Evolutionary conservation across 92 coral and sea anemone genomes (phyloP).

Genomic region (Epizoanthus scotinus): DNA sequence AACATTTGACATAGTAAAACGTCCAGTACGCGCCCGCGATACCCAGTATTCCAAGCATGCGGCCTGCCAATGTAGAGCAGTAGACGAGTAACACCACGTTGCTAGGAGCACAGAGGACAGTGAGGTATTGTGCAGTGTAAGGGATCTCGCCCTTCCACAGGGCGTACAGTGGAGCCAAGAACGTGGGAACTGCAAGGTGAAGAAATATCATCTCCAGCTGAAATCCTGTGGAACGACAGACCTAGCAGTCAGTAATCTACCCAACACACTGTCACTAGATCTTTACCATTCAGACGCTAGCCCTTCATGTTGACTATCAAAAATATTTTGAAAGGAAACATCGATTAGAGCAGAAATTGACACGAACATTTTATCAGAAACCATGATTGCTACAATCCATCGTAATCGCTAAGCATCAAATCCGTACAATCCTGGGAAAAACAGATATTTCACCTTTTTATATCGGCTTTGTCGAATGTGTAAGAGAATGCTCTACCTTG

Average conservation of each 20-base stretch:
- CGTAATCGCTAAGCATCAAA: too few species aligned
- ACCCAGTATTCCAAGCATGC: slow-evolving; percentile 74
- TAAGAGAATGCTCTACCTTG: too few species aligned
- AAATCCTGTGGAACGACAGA: slow-evolving; percentile 54
- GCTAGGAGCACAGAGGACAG: slow-evolving; percentile 73
- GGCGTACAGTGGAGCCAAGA: slow-evolving; percentile 57
- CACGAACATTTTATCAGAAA: too few species aligned
- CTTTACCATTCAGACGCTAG: too few species aligned
- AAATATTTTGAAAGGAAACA: too few species aligned
- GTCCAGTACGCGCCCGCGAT: slow-evolving; percentile 66
- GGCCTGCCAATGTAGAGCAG: slow-evolving; percentile 75
- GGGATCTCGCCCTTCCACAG: slow-evolving; percentile 77
- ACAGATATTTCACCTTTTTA: too few species aligned
- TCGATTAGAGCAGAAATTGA: too few species aligned
- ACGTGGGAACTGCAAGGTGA: slow-evolving; percentile 62
- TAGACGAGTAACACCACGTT: slow-evolving; percentile 71
- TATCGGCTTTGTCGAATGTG: too few species aligned
- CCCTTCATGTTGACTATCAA: too few species aligned
- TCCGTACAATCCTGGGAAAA: too few species aligned
- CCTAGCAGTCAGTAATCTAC: not conserved
- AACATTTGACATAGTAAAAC: slow-evolving; percentile 60
- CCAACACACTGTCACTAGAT: too few species aligned
- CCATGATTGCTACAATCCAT: too few species aligned
- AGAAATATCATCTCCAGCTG: slow-evolving; percentile 66
- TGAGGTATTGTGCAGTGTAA: slow-evolving; percentile 63